phyloP scores from a whole-genome alignment of 2,797 vertebrate species.

The Microctenopoma lineatum region DNA sequence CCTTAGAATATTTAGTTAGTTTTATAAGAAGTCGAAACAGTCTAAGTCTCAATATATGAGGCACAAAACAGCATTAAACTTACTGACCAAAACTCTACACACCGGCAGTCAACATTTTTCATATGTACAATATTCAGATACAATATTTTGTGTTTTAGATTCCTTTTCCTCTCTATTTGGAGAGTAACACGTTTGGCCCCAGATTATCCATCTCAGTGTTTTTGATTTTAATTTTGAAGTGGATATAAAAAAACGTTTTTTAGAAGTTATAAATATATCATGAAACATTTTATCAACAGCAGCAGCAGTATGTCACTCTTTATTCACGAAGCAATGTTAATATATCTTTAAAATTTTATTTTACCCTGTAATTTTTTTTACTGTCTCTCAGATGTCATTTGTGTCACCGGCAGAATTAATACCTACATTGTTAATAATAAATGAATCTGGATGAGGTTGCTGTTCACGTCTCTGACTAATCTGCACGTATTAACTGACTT shows the following conservation, averaged over 20 bases:
- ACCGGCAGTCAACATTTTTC: neutral
- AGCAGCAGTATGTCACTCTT: neutral
- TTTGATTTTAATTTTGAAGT: slow-evolving; percentile 6
- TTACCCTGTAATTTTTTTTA: neutral
- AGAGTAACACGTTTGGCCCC: slow-evolving; percentile 7
- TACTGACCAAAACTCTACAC: no score
- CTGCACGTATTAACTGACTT: neutral
- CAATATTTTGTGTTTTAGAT: slow-evolving; percentile 4
- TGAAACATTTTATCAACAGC: neutral
- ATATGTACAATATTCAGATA: neutral
- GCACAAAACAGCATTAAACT: neutral
- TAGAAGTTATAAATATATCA: neutral
- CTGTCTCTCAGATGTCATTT: neutral
- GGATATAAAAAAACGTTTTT: slow-evolving; percentile 26
- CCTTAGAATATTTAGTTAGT: slow-evolving; percentile 17
- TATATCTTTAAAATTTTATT: no score
- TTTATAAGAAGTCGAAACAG: neutral
- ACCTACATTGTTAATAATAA: neutral
- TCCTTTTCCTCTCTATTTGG: neutral
- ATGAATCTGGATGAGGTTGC: neutral
- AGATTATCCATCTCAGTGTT: neutral
- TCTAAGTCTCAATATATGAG: neutral
- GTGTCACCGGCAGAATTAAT: slow-evolving; percentile 5
- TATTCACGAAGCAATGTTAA: neutral
- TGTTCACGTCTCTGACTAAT: slow-evolving; percentile 3